Conservation (phyloP, 2,113 vertebrate genomes). For the Sphyrna mokarran region DNA sequence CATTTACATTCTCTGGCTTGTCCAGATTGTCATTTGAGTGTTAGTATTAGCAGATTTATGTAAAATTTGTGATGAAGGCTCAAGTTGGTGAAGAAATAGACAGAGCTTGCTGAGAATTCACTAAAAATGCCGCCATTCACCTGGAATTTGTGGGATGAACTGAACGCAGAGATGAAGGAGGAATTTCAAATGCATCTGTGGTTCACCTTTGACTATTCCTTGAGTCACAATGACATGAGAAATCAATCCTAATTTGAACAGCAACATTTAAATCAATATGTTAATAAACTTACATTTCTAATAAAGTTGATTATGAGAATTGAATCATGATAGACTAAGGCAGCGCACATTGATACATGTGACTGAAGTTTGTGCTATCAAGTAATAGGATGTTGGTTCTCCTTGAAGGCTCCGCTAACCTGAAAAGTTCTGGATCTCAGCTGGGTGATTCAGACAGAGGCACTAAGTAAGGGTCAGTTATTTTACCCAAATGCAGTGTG, state of each 20-base stretch:
- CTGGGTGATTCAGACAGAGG: background rate
- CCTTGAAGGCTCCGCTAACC: background rate
- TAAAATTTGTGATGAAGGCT: background rate
- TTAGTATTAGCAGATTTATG: background rate
- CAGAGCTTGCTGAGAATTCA: background rate
- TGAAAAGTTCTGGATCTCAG: background rate
- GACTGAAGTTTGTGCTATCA: background rate
- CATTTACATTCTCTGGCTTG: background rate
- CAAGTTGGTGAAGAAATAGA: background rate
- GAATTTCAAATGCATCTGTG: background rate
- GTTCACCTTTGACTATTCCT: background rate
- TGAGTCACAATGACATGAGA: background rate
- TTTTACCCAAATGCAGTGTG: background rate
- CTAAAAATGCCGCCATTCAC: background rate
- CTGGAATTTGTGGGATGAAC: background rate
- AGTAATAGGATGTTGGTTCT: background rate
- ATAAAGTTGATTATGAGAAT: background rate
- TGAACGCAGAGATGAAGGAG: background rate
- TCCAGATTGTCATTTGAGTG: background rate
- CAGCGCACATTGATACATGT: background rate
- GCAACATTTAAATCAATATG: background rate
- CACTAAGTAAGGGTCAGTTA: background rate
- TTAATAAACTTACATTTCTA: background rate
- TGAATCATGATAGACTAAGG: background rate
- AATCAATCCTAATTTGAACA: background rate